Percentiles rank a stretch among this genome's conserved stretches.
Evolutionary conservation across 2,888 invertebrate species (phyloP).

Genomic region (Sisyra nigra): DNA sequence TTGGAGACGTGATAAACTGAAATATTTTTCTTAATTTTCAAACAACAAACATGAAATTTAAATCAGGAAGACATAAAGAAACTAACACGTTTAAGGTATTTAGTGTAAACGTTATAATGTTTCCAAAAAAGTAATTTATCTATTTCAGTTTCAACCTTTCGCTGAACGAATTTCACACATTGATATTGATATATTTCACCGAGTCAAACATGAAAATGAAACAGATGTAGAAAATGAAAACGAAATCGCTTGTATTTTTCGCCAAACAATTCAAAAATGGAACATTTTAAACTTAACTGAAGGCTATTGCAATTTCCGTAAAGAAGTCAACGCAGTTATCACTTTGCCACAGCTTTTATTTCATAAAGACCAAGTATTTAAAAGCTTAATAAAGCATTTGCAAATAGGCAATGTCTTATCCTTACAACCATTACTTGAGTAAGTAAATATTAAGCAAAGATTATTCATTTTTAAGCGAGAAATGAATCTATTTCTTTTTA

Average conservation of each 20-base stretch:
- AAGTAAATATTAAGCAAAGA: conserved; percentile 27
- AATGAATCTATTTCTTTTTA: conserved; percentile 11
- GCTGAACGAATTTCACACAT: conserved; percentile 73
- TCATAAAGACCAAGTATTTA: conserved; percentile 59
- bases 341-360: conserved; percentile 75
- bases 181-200: conserved; percentile 76
- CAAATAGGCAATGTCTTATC: conserved; percentile 53
- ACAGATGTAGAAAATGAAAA: conserved; percentile 45
- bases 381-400: conserved; percentile 56
- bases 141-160: conserved; percentile 66
- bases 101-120: conserved; percentile 9
- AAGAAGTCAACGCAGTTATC: conserved; percentile 55
- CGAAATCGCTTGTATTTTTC: conserved; percentile 62
- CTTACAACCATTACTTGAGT: conserved; percentile 73
- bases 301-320: conserved; percentile 60
- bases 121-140: conserved; percentile 4
- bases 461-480: conserved; percentile 3
- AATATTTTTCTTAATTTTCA: neutral
- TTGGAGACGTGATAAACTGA: conserved; percentile 2
- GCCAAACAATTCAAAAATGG: conserved; percentile 77
- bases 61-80: conserved; percentile 55
- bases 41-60: conserved; percentile 41
- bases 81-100: conserved; percentile 62
- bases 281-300: conserved; percentile 72
- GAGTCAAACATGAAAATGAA: conserved; percentile 62